phyloP scores from a whole-genome alignment of 1,140 invertebrate species.

The Elymnias hypermnestra region DNA sequence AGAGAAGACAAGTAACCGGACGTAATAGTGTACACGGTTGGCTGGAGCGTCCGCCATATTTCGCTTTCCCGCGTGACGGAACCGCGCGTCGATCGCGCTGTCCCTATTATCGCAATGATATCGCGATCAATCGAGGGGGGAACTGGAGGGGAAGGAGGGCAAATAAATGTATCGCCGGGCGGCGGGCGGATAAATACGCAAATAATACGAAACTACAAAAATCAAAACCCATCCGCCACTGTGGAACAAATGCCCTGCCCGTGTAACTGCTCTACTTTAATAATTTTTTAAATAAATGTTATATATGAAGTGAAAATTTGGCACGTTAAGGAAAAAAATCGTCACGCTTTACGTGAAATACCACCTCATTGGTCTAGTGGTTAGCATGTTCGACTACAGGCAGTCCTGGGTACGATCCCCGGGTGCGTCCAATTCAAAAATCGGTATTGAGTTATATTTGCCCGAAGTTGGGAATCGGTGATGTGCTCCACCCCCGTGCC shows the following conservation, averaged over 20 bases:
- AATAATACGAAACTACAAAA: conserved; percentile 76
- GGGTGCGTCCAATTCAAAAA: too few relatives aligned
- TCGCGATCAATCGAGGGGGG: conserved; percentile 72
- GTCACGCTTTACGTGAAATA: too few relatives aligned
- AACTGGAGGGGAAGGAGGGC: conserved; percentile 36
- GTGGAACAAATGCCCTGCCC: conserved; percentile 36
- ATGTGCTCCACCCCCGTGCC: too few relatives aligned
- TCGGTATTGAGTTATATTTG: too few relatives aligned
- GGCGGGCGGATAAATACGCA: conserved; percentile 73
- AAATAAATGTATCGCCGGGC: conserved; percentile 73
- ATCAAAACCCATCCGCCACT: conserved; percentile 75
- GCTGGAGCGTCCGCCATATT: conserved; percentile 43
- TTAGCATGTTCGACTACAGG: too few relatives aligned
- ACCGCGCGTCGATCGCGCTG: conserved; percentile 56
- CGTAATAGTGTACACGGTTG: conserved; percentile 11
- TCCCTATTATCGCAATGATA: conserved; percentile 74
- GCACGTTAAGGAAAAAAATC: too few relatives aligned
- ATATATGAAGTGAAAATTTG: too few relatives aligned
- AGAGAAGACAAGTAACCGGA: conserved; percentile 5
- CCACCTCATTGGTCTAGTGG: too few relatives aligned
- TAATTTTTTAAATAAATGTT: neutral
- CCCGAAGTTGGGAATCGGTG: too few relatives aligned
- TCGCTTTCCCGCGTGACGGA: conserved; percentile 45
- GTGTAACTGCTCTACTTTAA: conserved; percentile 42
- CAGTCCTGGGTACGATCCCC: too few relatives aligned